Base-by-base conservation (phyloP, 2,113 vertebrate species). In the Centropristis striata region DNA sequence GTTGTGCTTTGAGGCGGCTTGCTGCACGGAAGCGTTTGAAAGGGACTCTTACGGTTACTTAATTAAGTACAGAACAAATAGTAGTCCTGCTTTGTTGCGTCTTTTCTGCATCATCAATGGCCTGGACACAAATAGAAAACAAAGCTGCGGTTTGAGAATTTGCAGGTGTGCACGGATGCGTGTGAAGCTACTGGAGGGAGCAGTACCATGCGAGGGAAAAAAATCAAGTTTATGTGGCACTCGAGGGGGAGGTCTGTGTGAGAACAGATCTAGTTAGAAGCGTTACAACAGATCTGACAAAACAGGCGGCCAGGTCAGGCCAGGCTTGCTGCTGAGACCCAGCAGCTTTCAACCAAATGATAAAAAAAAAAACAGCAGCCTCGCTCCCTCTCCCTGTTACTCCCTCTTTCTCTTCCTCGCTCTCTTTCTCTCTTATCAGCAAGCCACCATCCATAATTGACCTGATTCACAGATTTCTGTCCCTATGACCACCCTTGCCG, bases 371-470 rank as follows among this genome's bases (percentile, higher is more conserved):
- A 3, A 87, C 92, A 92, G 90, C 85, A 83, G 80, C 85, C 91
- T 85, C 77, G 65, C 83, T 85, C 91, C 86, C 89, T 92, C 92
- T 84, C 89, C 88, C 90, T 78, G 76, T 51, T 72, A 71, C 79
- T 81, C 77, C 74, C 21, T 57, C 78, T 79, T 86, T 86, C 82
- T 84, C 71, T 11, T 41, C 78, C 85, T 85, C 15, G 27, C 44
- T 78, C 68, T 78, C 83, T 84, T 91, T 89, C 83, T 88, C 85
- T 87, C 86, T 87, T 93, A 93, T 93, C 94, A 92, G 89, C 87
- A 83, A 95, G 93, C 94, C 93, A 90, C 91, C 94, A 65, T 89
- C 95, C 92, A 94, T 96, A 96, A 95, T 96, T 95, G 95, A 95
- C 94, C 92, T 93, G 92, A 95, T 93, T 95, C 94, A 94, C 95